phyloP scores from a whole-genome alignment of 2,797 vertebrate species.

The Ceryle rudis region DNA sequence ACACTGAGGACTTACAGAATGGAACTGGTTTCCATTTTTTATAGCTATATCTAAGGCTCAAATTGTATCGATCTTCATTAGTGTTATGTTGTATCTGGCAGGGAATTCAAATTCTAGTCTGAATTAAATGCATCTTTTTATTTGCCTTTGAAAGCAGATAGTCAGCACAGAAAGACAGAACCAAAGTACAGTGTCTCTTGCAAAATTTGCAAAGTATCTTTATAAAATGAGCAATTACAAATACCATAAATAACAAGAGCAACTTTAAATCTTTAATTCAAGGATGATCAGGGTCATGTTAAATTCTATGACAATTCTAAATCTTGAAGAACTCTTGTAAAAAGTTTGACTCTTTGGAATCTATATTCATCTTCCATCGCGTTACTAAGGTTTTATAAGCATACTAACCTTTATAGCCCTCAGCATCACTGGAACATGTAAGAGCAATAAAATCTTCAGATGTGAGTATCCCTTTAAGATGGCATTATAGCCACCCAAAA shows the following conservation, averaged over 20 bases:
- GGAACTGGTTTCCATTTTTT: not conserved
- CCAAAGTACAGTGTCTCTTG: not conserved
- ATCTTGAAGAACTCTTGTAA: not conserved
- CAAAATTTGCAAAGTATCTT: not conserved
- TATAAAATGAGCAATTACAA: not conserved
- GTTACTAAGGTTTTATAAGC: not conserved
- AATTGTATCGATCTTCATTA: not conserved
- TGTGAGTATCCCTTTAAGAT: not conserved
- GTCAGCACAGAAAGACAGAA: not conserved
- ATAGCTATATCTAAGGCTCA: not conserved
- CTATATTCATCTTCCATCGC: not conserved
- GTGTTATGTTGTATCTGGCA: not conserved
- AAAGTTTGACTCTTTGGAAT: not conserved
- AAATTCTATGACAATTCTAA: not conserved
- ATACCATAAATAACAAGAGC: not conserved
- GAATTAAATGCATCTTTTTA: not conserved
- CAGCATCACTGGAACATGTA: not conserved
- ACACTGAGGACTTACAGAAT: not conserved
- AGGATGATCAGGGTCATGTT: accelerated
- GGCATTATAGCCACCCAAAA: not conserved
- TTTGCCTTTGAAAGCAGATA: not conserved
- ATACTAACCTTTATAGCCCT: not conserved
- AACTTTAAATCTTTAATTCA: not conserved
- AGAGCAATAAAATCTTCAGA: not conserved
- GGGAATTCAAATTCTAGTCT: not conserved